phyloP scores from a whole-genome alignment of 2,888 invertebrate genomes.

The Xanthorhoe designata region DNA sequence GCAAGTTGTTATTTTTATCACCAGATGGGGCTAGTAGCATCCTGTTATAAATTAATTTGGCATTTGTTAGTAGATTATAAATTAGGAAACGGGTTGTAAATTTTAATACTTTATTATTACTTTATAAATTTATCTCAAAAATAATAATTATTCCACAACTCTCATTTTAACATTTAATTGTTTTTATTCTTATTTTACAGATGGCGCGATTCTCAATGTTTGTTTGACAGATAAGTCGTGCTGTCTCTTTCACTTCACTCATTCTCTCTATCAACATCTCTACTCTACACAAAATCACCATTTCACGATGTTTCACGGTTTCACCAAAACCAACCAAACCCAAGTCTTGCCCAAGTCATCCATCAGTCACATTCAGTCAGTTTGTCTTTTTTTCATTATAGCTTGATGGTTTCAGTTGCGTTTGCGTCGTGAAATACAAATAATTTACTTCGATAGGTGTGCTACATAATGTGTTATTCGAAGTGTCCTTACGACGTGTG shows the following conservation, averaged over 20 bases:
- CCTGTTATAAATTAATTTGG: neutral
- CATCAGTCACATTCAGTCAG: too few relatives aligned
- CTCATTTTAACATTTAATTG: neutral
- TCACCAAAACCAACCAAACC: too few relatives aligned
- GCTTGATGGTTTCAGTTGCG: slow-evolving; percentile 25
- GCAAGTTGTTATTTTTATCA: neutral
- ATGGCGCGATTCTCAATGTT: slow-evolving; percentile 10
- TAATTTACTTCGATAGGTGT: slow-evolving; percentile 32
- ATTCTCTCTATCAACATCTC: neutral
- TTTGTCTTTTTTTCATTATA: slow-evolving; percentile 25
- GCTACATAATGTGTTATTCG: slow-evolving; percentile 40
- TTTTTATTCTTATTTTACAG: slow-evolving; percentile 9
- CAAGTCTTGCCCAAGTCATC: too few relatives aligned
- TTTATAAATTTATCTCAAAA: neutral
- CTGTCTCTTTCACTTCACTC: slow-evolving; percentile 22
- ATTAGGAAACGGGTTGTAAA: neutral
- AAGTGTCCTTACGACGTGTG: slow-evolving; percentile 48
- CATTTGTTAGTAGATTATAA: neutral
- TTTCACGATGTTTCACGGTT: too few relatives aligned
- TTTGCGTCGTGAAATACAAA: slow-evolving; percentile 35
- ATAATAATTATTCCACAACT: neutral
- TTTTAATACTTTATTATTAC: neutral
- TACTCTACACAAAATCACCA: slow-evolving; percentile 24
- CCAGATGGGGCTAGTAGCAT: slow-evolving; percentile 8
- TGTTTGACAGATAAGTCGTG: slow-evolving; percentile 17